Base-by-base conservation (phyloP, 2,888 invertebrate species). In the Leucozona laternaria region DNA sequence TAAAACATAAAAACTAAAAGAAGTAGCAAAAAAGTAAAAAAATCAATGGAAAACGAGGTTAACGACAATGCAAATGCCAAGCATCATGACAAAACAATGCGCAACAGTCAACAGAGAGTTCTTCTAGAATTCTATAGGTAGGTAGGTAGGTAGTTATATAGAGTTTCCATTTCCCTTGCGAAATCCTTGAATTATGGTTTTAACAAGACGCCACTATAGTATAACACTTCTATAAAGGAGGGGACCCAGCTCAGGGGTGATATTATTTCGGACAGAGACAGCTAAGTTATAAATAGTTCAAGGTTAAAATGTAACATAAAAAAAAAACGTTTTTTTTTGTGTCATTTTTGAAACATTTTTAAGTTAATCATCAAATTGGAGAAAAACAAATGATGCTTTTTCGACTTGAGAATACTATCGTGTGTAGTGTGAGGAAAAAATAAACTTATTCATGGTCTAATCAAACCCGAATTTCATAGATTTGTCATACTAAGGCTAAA, bases 31-130 rank as follows among this genome's bases (percentile, higher is more conserved):
- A 34, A 25, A 4, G 25, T 25, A 31, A 31, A 25, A 76, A 78
- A 80, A 78, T 72, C 72, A 70, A 85, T 85, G 28, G 20, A 68
- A 66, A 72, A 79, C 34, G 70, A 76, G 80, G 77, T 73, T 78
- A 70, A 77, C 72, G 77, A 80, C 73, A 84, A 72, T 75, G 50
- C 25, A 70, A 79, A 71, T 62, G 66, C 43, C 72, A 72, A 60
- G 57, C 58, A 60, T 68, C 70, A 60, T 48, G 76, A 53, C 64
- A 66, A 71, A 76, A 64, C 57, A 75, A 55, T 58, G 57, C 68
- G 68, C 68, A 68, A 68, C 68, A 68, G 68, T 53, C 68, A 68
- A 53, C 75, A 58, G 43, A 58, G 55, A 75, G 28, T 72, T 13
- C 20, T 57, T 48, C 25, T 64, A 13, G 2, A 13, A 20, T 34